Evolutionary conservation across 2,113 vertebrate species (phyloP).

Genomic region (Gnathonemus longibarbis): DNA sequence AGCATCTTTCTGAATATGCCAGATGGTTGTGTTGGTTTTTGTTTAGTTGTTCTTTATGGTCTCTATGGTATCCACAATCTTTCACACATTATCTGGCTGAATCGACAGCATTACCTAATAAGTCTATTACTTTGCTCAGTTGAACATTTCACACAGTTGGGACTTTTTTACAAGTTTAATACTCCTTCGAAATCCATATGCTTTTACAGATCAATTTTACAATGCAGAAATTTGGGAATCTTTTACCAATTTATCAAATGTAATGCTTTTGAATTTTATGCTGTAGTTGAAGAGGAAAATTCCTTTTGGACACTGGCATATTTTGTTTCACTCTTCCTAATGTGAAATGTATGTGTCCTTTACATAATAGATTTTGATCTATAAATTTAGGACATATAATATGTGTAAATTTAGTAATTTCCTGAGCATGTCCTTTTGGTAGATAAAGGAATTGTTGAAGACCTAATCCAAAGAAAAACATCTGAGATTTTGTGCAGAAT

Average conservation of each 20-base stretch:
- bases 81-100: constrained; percentile 3
- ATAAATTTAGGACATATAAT: not conserved
- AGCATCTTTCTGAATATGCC: constrained; percentile 3
- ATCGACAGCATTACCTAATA: constrained; percentile 1
- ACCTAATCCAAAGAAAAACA: not conserved
- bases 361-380: not conserved
- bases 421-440: not conserved
- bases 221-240: not conserved
- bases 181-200: not conserved
- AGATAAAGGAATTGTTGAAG: not conserved
- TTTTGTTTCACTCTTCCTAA: not conserved
- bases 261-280: not conserved
- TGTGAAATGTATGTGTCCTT: not conserved
- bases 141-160: constrained; percentile 2
- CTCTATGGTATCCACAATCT: not conserved
- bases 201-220: not conserved
- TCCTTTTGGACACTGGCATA: not conserved
- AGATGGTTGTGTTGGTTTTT: constrained; percentile 5
- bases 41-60: constrained; percentile 2
- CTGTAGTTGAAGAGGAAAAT: not conserved
- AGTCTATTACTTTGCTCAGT: not conserved
- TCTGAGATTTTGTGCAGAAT: not conserved
- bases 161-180: not conserved
- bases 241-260: not conserved
- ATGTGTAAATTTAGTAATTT: not conserved